Percentiles rank a stretch among this genome's conserved stretches.
Evolutionary conservation across 2,113 vertebrate genomes (phyloP).

Genomic region (Actinemys pallida): DNA sequence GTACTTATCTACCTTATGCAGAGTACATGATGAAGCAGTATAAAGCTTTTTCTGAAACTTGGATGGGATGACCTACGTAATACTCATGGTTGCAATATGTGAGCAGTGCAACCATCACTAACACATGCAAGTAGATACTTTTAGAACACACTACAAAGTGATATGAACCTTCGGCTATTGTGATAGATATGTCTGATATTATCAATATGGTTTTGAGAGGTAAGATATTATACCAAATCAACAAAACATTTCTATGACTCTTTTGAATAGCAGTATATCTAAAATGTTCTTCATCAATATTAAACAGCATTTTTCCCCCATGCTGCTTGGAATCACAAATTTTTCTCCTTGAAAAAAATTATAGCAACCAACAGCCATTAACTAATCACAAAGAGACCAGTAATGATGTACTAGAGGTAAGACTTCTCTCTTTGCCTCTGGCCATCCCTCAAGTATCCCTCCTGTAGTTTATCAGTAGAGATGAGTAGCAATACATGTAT

Average conservation of each 20-base stretch:
- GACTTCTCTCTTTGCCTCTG: conserved; percentile 6
- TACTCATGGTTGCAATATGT: neutral
- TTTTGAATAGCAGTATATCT: neutral
- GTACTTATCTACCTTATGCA: neutral
- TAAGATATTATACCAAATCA: neutral
- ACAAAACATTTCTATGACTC: neutral
- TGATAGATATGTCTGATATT: neutral
- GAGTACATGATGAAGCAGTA: neutral
- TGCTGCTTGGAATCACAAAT: neutral
- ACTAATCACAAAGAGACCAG: neutral
- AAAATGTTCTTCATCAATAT: neutral
- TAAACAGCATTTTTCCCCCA: neutral
- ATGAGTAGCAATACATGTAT: neutral
- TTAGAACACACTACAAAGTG: neutral
- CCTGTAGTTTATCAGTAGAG: conserved; percentile 5
- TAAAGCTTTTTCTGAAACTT: neutral
- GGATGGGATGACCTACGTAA: neutral
- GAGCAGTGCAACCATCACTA: neutral
- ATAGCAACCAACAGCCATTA: neutral
- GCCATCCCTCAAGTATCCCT: conserved; percentile 6
- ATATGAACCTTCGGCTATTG: neutral
- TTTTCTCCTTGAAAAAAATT: neutral
- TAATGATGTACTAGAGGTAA: neutral
- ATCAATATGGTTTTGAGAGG: too few relatives aligned
- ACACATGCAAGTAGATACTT: neutral